Evolutionary conservation across 2,113 vertebrate species (phyloP).

Genomic region (Damaliscus lunatus): DNA sequence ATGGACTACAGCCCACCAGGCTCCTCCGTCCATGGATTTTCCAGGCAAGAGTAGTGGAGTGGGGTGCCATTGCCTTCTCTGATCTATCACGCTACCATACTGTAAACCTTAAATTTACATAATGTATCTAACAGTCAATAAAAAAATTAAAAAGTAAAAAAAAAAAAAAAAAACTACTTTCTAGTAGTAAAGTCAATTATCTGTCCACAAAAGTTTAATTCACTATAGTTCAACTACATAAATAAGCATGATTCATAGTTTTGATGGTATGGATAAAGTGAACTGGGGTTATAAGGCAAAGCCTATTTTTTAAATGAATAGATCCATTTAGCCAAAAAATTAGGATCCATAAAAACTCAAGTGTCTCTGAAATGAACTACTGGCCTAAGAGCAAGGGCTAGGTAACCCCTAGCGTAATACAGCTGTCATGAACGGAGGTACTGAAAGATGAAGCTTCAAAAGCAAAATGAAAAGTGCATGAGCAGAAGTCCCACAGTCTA

Average conservation of each 20-base stretch:
- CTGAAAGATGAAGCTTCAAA: not conserved
- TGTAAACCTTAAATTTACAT: not conserved
- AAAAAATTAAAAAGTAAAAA: not conserved
- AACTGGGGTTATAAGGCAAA: not conserved
- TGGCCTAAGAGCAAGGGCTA: not conserved
- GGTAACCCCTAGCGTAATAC: not conserved
- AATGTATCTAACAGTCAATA: not conserved
- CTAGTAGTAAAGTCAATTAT: not conserved
- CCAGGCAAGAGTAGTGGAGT: no score
- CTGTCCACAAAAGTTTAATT: not conserved
- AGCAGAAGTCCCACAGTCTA: not conserved
- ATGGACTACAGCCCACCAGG: no score
- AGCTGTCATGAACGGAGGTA: not conserved
- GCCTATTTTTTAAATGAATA: not conserved
- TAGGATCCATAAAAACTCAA: not conserved
- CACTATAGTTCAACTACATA: not conserved
- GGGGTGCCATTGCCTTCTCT: no score
- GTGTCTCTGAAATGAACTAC: constrained; percentile 4
- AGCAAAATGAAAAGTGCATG: not conserved
- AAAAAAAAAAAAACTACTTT: not conserved
- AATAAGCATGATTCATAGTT: not conserved
- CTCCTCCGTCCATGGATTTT: no score
- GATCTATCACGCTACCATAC: not conserved
- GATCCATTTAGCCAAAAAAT: not conserved
- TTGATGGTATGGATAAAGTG: not conserved